Percentiles rank a stretch among this genome's conserved stretches.
phyloP scores from a whole-genome alignment of 2,797 vertebrate genomes.

The Lagodon rhomboides region DNA sequence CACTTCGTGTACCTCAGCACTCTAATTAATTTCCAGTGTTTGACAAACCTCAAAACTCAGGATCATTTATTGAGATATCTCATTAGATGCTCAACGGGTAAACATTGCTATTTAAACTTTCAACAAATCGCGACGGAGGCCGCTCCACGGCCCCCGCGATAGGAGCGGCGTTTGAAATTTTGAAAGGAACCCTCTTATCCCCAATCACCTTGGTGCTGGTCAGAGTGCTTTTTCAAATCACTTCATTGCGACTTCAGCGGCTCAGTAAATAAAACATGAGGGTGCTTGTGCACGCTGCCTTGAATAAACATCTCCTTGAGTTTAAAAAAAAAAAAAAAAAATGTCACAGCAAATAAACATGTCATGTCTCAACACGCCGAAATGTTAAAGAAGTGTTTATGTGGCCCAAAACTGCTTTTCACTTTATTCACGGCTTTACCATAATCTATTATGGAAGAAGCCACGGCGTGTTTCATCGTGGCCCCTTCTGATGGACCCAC shows the following conservation, averaged over 20 bases:
- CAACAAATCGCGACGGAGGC: constrained; percentile 34
- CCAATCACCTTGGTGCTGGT: constrained; percentile 57
- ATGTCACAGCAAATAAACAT: constrained; percentile 52
- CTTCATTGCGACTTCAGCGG: constrained; percentile 55
- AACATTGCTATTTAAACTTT: constrained; percentile 42
- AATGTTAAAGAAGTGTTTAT: constrained; percentile 53
- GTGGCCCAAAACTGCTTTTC: constrained; percentile 23
- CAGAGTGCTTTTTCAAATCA: constrained; percentile 48
- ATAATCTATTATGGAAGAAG: constrained; percentile 44
- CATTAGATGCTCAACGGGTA: constrained; percentile 34
- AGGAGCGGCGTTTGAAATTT: constrained; percentile 46
- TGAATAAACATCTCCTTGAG: constrained; percentile 63
- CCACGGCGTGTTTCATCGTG: constrained; percentile 16
- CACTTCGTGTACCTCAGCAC: constrained; percentile 10
- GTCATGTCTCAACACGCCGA: constrained; percentile 27
- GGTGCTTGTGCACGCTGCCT: constrained; percentile 38
- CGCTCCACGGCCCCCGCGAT: constrained; percentile 12
- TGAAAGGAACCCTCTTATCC: constrained; percentile 47
- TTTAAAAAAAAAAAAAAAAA: constrained; percentile 42
- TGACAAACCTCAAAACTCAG: constrained; percentile 34
- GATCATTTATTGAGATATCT: constrained; percentile 25
- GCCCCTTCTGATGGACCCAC: constrained; percentile 39
- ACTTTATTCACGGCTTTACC: constrained; percentile 25
- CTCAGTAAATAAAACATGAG: constrained; percentile 72
- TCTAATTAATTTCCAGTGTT: constrained; percentile 36